Base-by-base conservation (phyloP, 2,113 vertebrate species). In the Gopherus flavomarginatus region DNA sequence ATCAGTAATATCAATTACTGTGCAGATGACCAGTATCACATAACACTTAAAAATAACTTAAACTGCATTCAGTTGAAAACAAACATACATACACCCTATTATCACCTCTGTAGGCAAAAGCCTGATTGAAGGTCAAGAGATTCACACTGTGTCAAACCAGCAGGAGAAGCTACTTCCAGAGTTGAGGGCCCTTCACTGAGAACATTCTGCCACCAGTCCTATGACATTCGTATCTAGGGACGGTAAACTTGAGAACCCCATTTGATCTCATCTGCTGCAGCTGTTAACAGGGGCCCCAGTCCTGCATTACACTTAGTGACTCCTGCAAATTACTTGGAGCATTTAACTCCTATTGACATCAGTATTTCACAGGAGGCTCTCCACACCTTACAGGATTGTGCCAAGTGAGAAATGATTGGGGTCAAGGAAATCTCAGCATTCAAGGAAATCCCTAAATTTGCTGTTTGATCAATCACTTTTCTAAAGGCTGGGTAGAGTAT, bases 151-250 rank as follows among this genome's bases (percentile, higher is more conserved):
- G 1, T 92, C 69, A 96, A 69, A 81, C 94, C 93, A 88, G 94
- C 95, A 95, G 92, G 93, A 96, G 96, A 97, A 95, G 93, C 90
- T 97, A 78, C 96, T 97, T 95, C 85, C 89, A 93, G 89, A 95
- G 88, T 10, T 87, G 87, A 96, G 47, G 69, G 5, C 88, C 16
- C n/a, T 72, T 72, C 19, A 72, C 65, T 89, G 27, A 78, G 92
- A 95, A 77, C 17, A 75, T 83, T 50, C 57, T 69, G 21, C 24
- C 57, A 27, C 38, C 82, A 85, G 65, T 3, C 42, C 31, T 47
- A 4, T n/a, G 17, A 59, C 78, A 81, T 80, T 93, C 21, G 1
- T 50, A 38, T 17, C 21, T 75, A 38, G 84, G 80, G 89, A 62
- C 78, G 0, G 0, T 31, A 95, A 81, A 57, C 93, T 78, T 22